Percentiles rank a stretch among this genome's conserved stretches.
These are phyloP conservation scores for Phalacrocorax carbo DNA, from an alignment of 2,113 vertebrate genomes.

Conservation along the genomic window DNA sequence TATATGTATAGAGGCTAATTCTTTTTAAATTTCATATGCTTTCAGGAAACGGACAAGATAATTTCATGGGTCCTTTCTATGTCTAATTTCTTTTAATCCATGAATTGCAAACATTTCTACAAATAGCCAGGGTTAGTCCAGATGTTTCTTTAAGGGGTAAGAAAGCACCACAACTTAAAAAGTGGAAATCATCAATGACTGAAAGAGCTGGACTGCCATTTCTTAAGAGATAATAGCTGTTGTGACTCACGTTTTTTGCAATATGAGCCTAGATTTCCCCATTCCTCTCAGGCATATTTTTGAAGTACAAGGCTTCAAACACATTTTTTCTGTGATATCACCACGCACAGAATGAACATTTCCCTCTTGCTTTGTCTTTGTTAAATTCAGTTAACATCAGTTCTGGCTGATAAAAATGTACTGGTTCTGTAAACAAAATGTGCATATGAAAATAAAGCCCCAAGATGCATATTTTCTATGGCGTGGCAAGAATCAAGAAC, in stretches of 20 bases:
- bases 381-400: constrained; percentile 15
- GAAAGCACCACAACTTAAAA: constrained; percentile 32
- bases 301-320: constrained; percentile 53
- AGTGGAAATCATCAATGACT: constrained; percentile 49
- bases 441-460: constrained; percentile 16
- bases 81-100: constrained; percentile 46
- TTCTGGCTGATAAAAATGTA: constrained; percentile 29
- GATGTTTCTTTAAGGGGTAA: constrained; percentile 30
- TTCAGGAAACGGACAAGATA: constrained; percentile 8
- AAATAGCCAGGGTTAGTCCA: constrained; percentile 25
- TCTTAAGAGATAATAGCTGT: constrained; percentile 54
- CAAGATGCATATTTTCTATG: not conserved
- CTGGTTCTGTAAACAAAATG: constrained; percentile 42
- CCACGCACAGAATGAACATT: constrained; percentile 30
- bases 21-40: not conserved
- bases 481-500: not conserved
- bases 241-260: constrained; percentile 52
- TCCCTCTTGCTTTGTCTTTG: constrained; percentile 41
- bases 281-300: constrained; percentile 47
- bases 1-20: not conserved
- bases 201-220: constrained; percentile 30
- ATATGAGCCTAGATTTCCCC: constrained; percentile 41
- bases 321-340: constrained; percentile 46
- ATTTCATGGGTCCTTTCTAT: constrained; percentile 2
- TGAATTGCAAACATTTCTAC: constrained; percentile 38